Percentiles rank a stretch among this genome's conserved stretches.
Conservation (phyloP, 2,888 invertebrate species). For the Chalcis sispes region DNA sequence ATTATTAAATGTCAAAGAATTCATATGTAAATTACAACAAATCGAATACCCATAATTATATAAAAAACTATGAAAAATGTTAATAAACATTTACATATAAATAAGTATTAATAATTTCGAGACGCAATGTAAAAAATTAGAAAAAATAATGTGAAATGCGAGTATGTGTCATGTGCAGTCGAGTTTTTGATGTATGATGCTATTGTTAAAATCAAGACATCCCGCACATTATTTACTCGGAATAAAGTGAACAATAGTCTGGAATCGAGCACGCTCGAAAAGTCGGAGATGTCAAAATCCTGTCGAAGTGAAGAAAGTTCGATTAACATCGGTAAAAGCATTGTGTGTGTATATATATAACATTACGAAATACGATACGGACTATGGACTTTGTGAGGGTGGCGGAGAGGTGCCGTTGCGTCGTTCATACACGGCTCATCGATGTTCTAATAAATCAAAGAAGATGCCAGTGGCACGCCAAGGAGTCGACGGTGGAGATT, state of each 20-base stretch:
- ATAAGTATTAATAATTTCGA: too few relatives aligned
- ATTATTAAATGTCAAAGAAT: too few relatives aligned
- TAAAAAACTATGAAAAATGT: too few relatives aligned
- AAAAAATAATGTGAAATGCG: too few relatives aligned
- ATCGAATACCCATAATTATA: too few relatives aligned
- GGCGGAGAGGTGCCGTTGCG: neutral
- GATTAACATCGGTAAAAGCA: constrained; percentile 29
- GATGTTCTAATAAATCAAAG: constrained; percentile 69
- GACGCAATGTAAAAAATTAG: too few relatives aligned
- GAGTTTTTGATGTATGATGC: constrained; percentile 5
- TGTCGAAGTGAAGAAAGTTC: neutral
- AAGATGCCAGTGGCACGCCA: constrained; percentile 65
- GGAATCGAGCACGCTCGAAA: neutral
- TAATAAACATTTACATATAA: too few relatives aligned
- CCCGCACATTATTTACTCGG: neutral
- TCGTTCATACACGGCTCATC: constrained; percentile 58
- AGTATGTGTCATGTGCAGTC: constrained; percentile 9
- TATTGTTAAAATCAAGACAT: neutral
- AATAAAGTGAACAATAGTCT: neutral
- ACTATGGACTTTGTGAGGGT: neutral
- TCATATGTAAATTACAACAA: too few relatives aligned
- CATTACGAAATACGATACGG: constrained; percentile 21
- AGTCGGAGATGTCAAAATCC: neutral
- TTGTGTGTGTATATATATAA: neutral
- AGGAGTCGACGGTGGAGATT: constrained; percentile 68